Conservation (phyloP, 2,888 invertebrate genomes). For the Tipula unca region DNA sequence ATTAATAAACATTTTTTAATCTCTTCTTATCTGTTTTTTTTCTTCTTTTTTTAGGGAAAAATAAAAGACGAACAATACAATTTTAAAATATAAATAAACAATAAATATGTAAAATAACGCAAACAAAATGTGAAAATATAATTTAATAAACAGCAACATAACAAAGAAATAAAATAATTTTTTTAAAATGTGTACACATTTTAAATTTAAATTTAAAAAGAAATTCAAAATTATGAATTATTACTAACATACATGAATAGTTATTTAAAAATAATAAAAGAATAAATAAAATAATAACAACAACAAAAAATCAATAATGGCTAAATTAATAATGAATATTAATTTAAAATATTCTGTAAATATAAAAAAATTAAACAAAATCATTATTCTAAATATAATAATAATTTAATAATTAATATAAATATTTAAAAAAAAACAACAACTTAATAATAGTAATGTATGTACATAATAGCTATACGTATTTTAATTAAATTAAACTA, state of each 20-base stretch:
- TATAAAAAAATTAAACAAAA: background rate
- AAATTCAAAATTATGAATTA: slow-evolving; percentile 8
- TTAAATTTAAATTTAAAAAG: slow-evolving; percentile 8
- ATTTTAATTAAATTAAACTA: background rate
- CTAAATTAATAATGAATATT: background rate
- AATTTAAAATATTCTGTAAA: background rate
- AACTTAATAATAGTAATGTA: background rate
- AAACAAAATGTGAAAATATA: background rate
- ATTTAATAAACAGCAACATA: background rate
- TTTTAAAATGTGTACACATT: background rate
- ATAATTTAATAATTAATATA: background rate
- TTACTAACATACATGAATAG: too few relatives aligned
- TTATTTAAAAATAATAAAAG: background rate
- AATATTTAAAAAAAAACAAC: background rate
- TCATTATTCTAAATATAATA: background rate
- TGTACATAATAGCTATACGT: too few relatives aligned
- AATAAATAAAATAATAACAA: background rate
- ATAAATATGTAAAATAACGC: background rate
- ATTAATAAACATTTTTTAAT: background rate
- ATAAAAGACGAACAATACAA: background rate
- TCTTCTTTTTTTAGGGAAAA: background rate
- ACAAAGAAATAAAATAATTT: background rate
- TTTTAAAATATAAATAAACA: background rate
- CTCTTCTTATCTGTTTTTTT: background rate
- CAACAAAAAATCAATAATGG: background rate